Conservation (phyloP, 2,113 vertebrate genomes). For the Thalassoma bifasciatum region DNA sequence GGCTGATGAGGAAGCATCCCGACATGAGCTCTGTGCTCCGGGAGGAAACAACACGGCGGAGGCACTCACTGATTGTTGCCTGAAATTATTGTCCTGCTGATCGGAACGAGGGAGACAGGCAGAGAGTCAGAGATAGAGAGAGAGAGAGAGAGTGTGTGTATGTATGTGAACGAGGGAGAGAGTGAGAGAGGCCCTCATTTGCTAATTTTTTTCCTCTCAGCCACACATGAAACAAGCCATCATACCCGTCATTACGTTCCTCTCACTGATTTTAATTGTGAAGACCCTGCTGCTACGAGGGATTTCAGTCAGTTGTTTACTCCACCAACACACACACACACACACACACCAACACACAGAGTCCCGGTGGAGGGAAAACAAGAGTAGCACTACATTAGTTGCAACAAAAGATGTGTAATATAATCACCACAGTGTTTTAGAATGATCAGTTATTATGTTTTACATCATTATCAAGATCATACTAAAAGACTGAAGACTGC, state of each 20-base stretch:
- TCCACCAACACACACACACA: too few relatives aligned
- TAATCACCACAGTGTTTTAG: too few relatives aligned
- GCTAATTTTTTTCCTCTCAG: slow-evolving; percentile 37
- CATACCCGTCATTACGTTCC: slow-evolving; percentile 28
- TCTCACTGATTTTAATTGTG: slow-evolving; percentile 62
- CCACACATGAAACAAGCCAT: slow-evolving; percentile 33
- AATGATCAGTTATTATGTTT: too few relatives aligned
- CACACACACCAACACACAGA: too few relatives aligned
- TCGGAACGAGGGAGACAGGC: not conserved
- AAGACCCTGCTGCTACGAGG: slow-evolving; percentile 47
- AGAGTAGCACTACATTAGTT: not conserved
- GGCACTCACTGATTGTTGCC: slow-evolving; percentile 40
- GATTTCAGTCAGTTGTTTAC: slow-evolving; percentile 50
- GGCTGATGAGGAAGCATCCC: slow-evolving; percentile 52
- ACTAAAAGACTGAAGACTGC: too few relatives aligned
- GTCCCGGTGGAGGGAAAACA: slow-evolving; percentile 10
- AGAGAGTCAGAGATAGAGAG: not conserved
- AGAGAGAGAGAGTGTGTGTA: not conserved
- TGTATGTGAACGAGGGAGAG: not conserved
- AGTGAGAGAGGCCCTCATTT: slow-evolving; percentile 16
- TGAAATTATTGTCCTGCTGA: slow-evolving; percentile 62
- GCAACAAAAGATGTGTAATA: too few relatives aligned
- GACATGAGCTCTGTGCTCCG: slow-evolving; percentile 19
- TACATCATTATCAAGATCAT: too few relatives aligned
- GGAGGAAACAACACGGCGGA: slow-evolving; percentile 14